A percentile compares a stretch with the other conserved stretches of the same genome.
These are phyloP conservation scores for Ondatra zibethicus DNA, from an alignment of 2,113 vertebrate species.

Conservation along the genomic window DNA sequence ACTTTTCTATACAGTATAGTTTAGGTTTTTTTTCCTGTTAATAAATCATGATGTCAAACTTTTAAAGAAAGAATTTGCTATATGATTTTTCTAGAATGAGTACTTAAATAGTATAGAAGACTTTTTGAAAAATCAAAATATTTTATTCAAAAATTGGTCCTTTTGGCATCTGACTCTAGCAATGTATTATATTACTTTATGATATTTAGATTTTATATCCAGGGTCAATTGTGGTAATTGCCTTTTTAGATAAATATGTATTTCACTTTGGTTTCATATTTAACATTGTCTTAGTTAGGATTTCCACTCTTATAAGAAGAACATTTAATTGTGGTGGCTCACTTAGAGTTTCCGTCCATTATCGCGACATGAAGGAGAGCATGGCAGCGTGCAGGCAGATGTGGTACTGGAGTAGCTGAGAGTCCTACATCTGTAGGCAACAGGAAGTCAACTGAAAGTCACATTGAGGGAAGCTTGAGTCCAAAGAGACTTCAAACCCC, in stretches of 20 bases:
- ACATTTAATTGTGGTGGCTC: not conserved
- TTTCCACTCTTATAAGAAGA: not conserved
- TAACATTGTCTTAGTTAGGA: not conserved
- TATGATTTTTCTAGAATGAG: slow-evolving; percentile 29
- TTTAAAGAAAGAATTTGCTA: slow-evolving; percentile 8
- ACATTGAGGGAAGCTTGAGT: too few relatives aligned
- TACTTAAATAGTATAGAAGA: not conserved
- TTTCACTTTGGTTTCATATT: not conserved
- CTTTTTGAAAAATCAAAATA: not conserved
- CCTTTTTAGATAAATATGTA: not conserved
- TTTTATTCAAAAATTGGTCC: not conserved
- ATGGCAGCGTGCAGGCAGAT: not conserved
- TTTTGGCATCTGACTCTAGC: not conserved
- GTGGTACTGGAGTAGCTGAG: not conserved
- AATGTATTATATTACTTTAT: not conserved
- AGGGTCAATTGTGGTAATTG: not conserved
- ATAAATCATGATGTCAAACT: slow-evolving; percentile 20
- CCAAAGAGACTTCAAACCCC: too few relatives aligned
- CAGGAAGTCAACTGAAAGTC: not conserved
- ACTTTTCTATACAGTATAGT: not conserved
- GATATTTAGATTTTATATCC: not conserved
- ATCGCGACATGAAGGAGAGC: not conserved
- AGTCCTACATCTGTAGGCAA: not conserved
- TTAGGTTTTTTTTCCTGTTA: not conserved
- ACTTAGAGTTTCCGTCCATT: too few relatives aligned